Percentiles rank a stretch among this genome's conserved stretches.
These are phyloP conservation scores for Acridotheres tristis DNA, from an alignment of 2,797 vertebrate genomes.

Conservation along the genomic window DNA sequence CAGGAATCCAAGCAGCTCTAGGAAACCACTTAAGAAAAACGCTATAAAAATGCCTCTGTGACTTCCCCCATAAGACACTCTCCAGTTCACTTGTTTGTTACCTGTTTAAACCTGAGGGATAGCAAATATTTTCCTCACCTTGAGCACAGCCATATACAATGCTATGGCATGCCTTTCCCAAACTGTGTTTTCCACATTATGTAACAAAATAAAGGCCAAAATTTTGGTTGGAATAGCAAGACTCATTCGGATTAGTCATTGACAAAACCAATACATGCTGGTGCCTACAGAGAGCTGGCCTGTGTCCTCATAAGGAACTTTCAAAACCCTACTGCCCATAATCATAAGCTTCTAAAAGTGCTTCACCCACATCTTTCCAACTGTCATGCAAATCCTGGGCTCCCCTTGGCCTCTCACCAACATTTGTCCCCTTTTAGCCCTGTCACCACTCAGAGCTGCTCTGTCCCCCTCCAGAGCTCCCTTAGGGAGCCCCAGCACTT, in stretches of 20 bases:
- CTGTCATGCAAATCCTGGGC: fast-evolving
- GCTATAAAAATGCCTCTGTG: background rate
- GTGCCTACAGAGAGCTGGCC: background rate
- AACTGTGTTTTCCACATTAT: background rate
- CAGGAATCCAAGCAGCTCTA: background rate
- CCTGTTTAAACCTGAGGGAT: background rate
- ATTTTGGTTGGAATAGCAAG: too few relatives aligned
- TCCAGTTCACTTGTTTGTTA: background rate
- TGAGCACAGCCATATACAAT: background rate
- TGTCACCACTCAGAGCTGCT: fast-evolving
- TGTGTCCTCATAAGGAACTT: background rate
- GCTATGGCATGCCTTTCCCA: background rate
- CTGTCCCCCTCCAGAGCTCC: fast-evolving
- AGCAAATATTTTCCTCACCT: background rate
- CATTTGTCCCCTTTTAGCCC: fast-evolving
- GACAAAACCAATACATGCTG: background rate
- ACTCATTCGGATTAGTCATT: fast-evolving
- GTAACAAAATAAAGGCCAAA: background rate
- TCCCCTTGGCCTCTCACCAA: too few relatives aligned
- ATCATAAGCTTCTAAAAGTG: background rate
- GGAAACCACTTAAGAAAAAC: background rate
- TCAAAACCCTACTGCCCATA: background rate
- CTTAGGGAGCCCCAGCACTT: fast-evolving
- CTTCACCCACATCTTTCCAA: background rate
- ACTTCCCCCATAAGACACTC: fast-evolving